These are phyloP conservation scores for Parauchenoglanis ngamensis DNA, from an alignment of 2,797 vertebrate species.

Conservation along the genomic window DNA sequence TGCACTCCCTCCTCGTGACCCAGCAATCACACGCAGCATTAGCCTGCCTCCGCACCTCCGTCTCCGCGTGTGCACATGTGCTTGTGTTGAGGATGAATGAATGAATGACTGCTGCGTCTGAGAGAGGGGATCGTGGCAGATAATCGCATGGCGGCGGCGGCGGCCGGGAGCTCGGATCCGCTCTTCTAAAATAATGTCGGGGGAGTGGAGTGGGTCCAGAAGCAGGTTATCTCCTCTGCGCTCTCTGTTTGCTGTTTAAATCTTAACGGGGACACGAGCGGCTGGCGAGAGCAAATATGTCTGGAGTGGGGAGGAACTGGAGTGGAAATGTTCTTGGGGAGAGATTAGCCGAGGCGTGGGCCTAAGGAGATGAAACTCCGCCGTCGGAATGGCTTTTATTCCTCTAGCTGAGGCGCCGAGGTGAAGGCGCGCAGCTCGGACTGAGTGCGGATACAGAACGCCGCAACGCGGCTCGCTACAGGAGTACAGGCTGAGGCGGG, in stretches of 20 bases:
- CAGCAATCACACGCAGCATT: constrained; percentile 13
- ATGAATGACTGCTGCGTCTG: constrained; percentile 77
- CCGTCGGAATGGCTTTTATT: constrained; percentile 64
- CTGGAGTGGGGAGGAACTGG: constrained; percentile 72
- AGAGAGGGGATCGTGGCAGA: constrained; percentile 72
- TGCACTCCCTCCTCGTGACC: neutral
- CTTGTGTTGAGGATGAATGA: constrained; percentile 16
- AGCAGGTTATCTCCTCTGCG: constrained; percentile 72
- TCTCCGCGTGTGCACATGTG: neutral
- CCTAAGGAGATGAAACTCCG: constrained; percentile 69
- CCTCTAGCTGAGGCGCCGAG: constrained; percentile 31
- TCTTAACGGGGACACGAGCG: constrained; percentile 75
- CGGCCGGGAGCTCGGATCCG: constrained; percentile 70
- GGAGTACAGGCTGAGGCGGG: neutral
- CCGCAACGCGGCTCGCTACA: neutral
- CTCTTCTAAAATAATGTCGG: constrained; percentile 80
- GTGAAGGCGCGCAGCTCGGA: neutral
- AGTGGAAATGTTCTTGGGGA: constrained; percentile 76
- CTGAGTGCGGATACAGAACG: neutral
- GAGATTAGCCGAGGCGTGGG: constrained; percentile 72
- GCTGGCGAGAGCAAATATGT: constrained; percentile 77
- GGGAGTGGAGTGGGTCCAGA: constrained; percentile 72
- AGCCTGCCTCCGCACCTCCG: neutral
- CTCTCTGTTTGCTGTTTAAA: constrained; percentile 83
- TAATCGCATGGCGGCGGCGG: constrained; percentile 69